These are phyloP conservation scores for Rhodophaea formosa DNA, from an alignment of 2,888 invertebrate species.

Conservation along the genomic window DNA sequence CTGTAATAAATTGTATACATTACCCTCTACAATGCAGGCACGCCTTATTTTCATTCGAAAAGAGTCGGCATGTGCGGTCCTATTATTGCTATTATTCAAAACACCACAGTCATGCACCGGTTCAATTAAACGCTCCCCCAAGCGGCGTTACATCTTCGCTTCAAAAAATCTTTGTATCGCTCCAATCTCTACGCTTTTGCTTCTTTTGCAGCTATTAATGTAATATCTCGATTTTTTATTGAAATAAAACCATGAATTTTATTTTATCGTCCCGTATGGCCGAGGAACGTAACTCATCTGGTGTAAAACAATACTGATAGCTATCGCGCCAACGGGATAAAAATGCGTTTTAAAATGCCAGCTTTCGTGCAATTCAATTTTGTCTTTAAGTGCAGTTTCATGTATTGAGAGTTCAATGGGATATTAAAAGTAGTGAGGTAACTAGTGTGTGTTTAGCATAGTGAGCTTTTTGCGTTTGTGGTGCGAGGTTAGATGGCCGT, in stretches of 20 bases:
- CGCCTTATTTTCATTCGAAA: constrained; percentile 44
- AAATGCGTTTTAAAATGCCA: constrained; percentile 51
- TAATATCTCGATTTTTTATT: constrained; percentile 56
- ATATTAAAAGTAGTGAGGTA: constrained; percentile 32
- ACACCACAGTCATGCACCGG: constrained; percentile 66
- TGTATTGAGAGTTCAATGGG: constrained; percentile 56
- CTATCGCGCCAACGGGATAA: constrained; percentile 60
- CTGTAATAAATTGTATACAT: not conserved
- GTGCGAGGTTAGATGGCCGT: constrained; percentile 27
- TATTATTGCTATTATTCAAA: constrained; percentile 68
- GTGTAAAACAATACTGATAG: constrained; percentile 73
- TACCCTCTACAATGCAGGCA: constrained; percentile 6
- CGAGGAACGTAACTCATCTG: constrained; percentile 62
- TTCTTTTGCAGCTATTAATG: constrained; percentile 70
- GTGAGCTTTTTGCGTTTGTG: constrained; percentile 25
- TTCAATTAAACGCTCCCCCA: constrained; percentile 66
- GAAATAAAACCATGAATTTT: constrained; percentile 64
- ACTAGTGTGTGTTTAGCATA: constrained; percentile 31
- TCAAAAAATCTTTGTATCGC: constrained; percentile 60
- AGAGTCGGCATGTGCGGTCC: constrained; percentile 52
- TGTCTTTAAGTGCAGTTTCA: constrained; percentile 68
- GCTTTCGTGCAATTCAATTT: constrained; percentile 56
- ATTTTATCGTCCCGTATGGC: constrained; percentile 65
- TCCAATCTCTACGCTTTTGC: constrained; percentile 52
- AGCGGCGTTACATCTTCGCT: constrained; percentile 58